Evolutionary conservation across 1,140 invertebrate genomes (phyloP), one percentile per base, ranked within the genome.

Genomic region (Plectus sambesii): DNA sequence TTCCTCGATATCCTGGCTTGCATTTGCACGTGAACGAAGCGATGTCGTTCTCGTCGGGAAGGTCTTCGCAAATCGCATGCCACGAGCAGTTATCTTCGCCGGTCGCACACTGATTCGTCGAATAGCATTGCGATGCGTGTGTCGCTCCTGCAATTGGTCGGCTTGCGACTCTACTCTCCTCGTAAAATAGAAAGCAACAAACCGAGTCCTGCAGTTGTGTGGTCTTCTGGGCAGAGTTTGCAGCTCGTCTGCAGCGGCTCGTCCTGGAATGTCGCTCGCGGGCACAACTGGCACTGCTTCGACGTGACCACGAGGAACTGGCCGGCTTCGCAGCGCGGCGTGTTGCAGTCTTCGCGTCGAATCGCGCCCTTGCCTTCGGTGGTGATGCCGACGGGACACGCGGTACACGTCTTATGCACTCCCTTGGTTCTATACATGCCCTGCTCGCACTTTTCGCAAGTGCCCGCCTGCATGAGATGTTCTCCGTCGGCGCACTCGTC

Each of bases 251-350:
- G 87, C 63, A 90, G 86, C 0, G 82, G 78, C 60, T 89, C 81
- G 4, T 88, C 80, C 69, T 96, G 90, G 68, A 90, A 97, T 39
- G 80, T 88, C 50, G 87, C 87, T 63, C 87, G 84, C 39, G 85
- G 83, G 69, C 92, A 98, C 33, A 81, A 75, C 20, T 83, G 73
- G 68, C 92, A 97, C 50, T 80, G 80, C 66, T 88, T 88, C 40
- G 81, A 73, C 1, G 81, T 84, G 2, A 79, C 80, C 68, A 90
- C 87, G 42, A 93, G 75, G 68, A 83, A 89, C 8, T 82, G 79
- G 37, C 87, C 85, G 73, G 69, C 40, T 9, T 55, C 49, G 58
- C 76, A 77, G 36, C 52, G 65, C 49, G 70, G 69, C 83, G 90
- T 37, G 0, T 86, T 86, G 69, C 93, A 98, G 65, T 96, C 85